These are phyloP conservation scores for Yponomeuta malinellus DNA, from an alignment of 2,888 invertebrate genomes.

Conservation along the genomic window DNA sequence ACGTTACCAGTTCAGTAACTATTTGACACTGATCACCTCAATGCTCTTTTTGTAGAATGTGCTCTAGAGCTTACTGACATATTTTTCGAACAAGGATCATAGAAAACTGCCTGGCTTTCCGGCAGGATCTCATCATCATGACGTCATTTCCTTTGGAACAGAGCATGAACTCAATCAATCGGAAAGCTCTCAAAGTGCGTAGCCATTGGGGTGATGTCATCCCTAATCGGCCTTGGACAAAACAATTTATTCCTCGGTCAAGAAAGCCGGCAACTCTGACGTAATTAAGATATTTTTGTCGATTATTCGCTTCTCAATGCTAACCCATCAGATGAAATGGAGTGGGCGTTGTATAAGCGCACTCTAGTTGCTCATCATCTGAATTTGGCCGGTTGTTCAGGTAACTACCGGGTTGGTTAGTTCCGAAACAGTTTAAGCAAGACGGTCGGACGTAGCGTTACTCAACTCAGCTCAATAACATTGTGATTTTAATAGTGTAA, in stretches of 20 bases:
- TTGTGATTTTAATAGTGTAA: not conserved
- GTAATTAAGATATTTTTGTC: constrained; percentile 54
- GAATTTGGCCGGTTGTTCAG: constrained; percentile 24
- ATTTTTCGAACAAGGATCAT: too few relatives aligned
- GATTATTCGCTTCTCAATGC: constrained; percentile 35
- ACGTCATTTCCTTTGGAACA: too few relatives aligned
- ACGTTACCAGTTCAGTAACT: too few relatives aligned
- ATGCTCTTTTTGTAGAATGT: too few relatives aligned
- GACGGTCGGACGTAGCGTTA: constrained; percentile 34
- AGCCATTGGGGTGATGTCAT: not conserved
- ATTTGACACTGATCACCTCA: too few relatives aligned
- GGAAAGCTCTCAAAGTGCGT: too few relatives aligned
- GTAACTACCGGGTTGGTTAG: not conserved
- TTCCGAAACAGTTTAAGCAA: constrained; percentile 19
- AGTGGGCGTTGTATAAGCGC: constrained; percentile 14
- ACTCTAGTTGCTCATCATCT: constrained; percentile 19
- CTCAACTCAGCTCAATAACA: constrained; percentile 16
- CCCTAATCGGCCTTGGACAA: constrained; percentile 24
- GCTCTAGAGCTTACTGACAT: too few relatives aligned
- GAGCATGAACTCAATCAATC: too few relatives aligned
- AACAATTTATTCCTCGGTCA: constrained; percentile 20
- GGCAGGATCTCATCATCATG: too few relatives aligned
- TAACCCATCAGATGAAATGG: constrained; percentile 28
- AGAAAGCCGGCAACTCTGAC: constrained; percentile 30
- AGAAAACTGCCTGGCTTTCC: too few relatives aligned